phyloP scores from a whole-genome alignment of 2,113 vertebrate genomes.

The Peromyscus californicus region DNA sequence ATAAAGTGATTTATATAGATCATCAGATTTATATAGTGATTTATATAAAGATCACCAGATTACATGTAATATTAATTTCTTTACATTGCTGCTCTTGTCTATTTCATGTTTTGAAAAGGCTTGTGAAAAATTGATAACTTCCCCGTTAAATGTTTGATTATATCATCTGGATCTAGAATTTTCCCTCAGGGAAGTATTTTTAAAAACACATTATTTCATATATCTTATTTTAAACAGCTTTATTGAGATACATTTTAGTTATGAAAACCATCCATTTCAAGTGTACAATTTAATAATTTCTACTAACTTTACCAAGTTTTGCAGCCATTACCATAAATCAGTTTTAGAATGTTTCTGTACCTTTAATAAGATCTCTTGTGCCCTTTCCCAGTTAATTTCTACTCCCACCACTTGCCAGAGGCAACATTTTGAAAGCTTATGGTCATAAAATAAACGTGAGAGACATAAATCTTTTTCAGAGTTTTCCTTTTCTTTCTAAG shows the following conservation, averaged over 20 bases:
- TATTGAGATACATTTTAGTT: constrained; percentile 53
- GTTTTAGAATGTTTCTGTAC: constrained; percentile 46
- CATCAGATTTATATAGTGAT: background rate
- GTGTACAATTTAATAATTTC: constrained; percentile 52
- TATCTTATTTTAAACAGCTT: constrained; percentile 65
- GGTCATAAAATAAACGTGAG: background rate
- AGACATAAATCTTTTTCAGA: background rate
- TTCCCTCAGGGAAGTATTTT: constrained; percentile 46
- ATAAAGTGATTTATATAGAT: background rate
- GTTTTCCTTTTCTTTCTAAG: constrained; percentile 18
- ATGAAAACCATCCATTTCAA: constrained; percentile 54
- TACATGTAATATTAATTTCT: constrained; percentile 13
- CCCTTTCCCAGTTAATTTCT: background rate
- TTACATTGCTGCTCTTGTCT: background rate
- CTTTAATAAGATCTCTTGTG: background rate
- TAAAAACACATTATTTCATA: constrained; percentile 41
- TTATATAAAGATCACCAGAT: background rate
- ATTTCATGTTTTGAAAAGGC: constrained; percentile 17
- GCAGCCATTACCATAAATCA: constrained; percentile 4
- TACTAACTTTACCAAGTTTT: constrained; percentile 36
- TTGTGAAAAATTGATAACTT: constrained; percentile 41
- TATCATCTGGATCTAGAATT: constrained; percentile 32
- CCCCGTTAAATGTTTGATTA: constrained; percentile 35
- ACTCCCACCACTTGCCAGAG: background rate
- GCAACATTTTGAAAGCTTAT: background rate